A percentile compares a stretch with the other conserved stretches of the same genome.
phyloP scores from a whole-genome alignment of 2,113 vertebrate genomes.

The Hemiscyllium ocellatum region DNA sequence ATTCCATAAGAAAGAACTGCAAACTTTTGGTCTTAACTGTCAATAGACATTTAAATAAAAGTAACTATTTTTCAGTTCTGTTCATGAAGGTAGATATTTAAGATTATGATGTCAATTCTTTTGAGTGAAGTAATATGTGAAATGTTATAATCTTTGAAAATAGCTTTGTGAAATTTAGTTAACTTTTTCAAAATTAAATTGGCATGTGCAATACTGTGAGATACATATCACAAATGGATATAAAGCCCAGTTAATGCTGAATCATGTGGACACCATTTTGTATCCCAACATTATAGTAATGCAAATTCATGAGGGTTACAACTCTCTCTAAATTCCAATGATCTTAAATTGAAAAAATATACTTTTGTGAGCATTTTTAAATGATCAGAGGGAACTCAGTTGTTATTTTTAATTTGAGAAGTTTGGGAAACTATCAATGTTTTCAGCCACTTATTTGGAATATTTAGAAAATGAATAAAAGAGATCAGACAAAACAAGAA shows the following conservation, averaged over 20 bases:
- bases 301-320: neutral
- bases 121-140: neutral
- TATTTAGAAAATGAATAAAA: neutral
- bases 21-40: too few relatives aligned
- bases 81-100: neutral
- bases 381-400: neutral
- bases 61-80: constrained; percentile 12
- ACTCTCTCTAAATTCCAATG: neutral
- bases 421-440: neutral
- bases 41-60: neutral
- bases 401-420: neutral
- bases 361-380: neutral
- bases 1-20: neutral
- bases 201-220: neutral
- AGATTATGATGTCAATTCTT: neutral
- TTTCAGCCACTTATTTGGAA: neutral
- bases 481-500: neutral
- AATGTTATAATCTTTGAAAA: neutral
- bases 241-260: neutral
- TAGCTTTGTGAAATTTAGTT: neutral
- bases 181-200: neutral
- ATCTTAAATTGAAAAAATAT: neutral
- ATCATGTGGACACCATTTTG: neutral
- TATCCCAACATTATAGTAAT: neutral
- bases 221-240: neutral